These are phyloP conservation scores for Gobius niger DNA, from an alignment of 2,113 vertebrate genomes.

Conservation along the genomic window DNA sequence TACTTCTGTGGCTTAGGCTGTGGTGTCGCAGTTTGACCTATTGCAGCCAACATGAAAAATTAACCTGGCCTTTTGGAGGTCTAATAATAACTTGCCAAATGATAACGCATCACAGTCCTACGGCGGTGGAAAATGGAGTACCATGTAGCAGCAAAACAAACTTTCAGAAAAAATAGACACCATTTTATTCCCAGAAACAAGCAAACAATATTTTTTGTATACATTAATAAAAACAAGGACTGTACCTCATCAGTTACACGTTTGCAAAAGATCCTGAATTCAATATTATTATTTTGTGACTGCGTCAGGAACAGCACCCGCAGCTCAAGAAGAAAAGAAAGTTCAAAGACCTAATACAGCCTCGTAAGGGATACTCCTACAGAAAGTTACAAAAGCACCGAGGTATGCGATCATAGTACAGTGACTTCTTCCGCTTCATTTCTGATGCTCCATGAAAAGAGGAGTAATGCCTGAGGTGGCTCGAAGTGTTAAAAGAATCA, in stretches of 20 bases:
- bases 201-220: constrained; percentile 34
- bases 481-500: neutral
- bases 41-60: neutral
- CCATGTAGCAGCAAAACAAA: constrained; percentile 13
- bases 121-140: neutral
- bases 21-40: neutral
- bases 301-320: constrained; percentile 21
- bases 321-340: constrained; percentile 16
- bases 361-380: constrained; percentile 21
- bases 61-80: neutral
- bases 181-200: constrained; percentile 57
- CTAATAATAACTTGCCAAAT: neutral
- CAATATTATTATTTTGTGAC: constrained; percentile 14
- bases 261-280: constrained; percentile 18
- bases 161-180: constrained; percentile 55
- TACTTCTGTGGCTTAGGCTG: too few species aligned
- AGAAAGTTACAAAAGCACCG: constrained; percentile 14
- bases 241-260: constrained; percentile 9
- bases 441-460: too few species aligned
- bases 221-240: constrained; percentile 43
- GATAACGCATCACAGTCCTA: neutral
- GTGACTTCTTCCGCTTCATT: too few species aligned
- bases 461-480: neutral
- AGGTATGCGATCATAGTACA: too few species aligned
- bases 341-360: constrained; percentile 34